Evolutionary conservation across 2,888 invertebrate species (phyloP).

Genomic region (Plutella xylostella): DNA sequence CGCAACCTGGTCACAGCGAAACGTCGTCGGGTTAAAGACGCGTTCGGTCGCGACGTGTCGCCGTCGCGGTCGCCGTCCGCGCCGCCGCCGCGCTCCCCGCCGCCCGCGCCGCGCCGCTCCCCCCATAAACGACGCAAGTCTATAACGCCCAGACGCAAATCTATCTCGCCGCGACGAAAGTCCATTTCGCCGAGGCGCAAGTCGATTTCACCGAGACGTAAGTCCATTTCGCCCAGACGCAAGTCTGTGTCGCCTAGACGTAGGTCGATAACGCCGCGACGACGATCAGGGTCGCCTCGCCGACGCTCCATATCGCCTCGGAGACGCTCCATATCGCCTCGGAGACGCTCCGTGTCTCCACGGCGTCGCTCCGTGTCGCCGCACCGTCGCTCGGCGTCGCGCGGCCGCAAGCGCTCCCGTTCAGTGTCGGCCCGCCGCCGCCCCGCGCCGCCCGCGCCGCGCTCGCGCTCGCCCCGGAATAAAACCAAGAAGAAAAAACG

Average conservation of each 20-base stretch:
- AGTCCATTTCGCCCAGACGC: constrained; percentile 19
- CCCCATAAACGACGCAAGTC: too few relatives aligned
- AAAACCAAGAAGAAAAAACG: constrained; percentile 40
- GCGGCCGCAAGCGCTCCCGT: constrained; percentile 25
- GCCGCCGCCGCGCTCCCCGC: constrained; percentile 24
- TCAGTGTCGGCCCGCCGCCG: constrained; percentile 24
- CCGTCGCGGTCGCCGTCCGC: constrained; percentile 25
- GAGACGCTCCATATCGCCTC: constrained; percentile 23
- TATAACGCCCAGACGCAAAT: constrained; percentile 31
- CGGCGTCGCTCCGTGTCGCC: constrained; percentile 21
- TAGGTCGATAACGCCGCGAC: constrained; percentile 20
- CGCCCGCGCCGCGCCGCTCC: constrained; percentile 28
- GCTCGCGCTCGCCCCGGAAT: constrained; percentile 20
- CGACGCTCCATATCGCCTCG: constrained; percentile 21
- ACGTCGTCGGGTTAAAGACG: constrained; percentile 75
- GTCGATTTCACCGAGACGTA: constrained; percentile 23
- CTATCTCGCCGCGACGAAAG: constrained; percentile 24
- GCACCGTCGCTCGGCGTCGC: constrained; percentile 17
- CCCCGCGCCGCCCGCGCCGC: constrained; percentile 26
- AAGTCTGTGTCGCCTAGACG: constrained; percentile 15
- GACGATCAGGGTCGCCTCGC: constrained; percentile 12
- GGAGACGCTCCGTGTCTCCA: constrained; percentile 16
- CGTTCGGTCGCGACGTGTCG: constrained; percentile 81
- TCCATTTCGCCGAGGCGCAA: constrained; percentile 21
- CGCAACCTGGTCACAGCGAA: constrained; percentile 80